phyloP scores from a whole-genome alignment of 2,797 vertebrate genomes.

The Alfaro cultratus region DNA sequence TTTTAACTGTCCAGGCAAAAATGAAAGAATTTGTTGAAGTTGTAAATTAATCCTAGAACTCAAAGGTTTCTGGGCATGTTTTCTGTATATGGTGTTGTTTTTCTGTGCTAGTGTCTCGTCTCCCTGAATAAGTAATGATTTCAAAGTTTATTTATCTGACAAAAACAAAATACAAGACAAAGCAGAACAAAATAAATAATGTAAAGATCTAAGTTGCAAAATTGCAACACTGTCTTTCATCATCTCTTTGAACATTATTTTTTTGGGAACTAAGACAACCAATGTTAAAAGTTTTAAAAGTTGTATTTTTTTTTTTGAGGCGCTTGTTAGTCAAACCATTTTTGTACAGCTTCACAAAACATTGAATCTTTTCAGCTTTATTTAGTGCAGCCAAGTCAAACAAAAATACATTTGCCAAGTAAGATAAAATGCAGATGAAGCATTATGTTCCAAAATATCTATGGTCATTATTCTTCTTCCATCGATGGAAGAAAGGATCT shows the following conservation, averaged over 20 bases:
- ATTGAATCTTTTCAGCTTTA: background rate
- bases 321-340: background rate
- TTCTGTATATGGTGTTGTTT: background rate
- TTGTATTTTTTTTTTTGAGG: background rate
- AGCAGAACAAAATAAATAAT: background rate
- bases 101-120: background rate
- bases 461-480: background rate
- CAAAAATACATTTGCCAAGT: background rate
- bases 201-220: background rate
- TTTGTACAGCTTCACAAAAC: background rate
- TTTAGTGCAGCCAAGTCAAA: background rate
- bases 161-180: background rate
- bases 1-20: background rate
- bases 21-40: background rate
- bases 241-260: background rate
- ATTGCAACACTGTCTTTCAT: conserved; percentile 3
- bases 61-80: background rate
- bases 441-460: background rate
- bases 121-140: background rate
- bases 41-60: background rate
- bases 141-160: background rate
- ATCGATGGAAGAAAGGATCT: background rate
- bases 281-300: background rate
- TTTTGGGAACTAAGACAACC: background rate
- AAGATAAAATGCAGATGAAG: background rate